Conservation (phyloP, 1,140 invertebrate genomes). For the Drosophila leontia region DNA sequence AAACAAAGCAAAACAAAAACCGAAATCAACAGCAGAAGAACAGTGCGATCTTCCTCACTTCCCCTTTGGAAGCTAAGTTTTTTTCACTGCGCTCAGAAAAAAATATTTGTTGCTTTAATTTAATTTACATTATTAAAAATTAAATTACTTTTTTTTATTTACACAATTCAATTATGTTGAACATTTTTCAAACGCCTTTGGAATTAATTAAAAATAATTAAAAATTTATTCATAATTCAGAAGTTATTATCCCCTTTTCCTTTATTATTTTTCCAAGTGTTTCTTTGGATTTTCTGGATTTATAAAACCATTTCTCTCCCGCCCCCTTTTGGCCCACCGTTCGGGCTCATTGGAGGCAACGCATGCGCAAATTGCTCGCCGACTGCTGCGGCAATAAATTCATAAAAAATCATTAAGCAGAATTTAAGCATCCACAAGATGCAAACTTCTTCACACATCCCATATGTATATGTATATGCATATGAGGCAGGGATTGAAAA, state of each 20-base stretch:
- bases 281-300: conserved; percentile 40
- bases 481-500: conserved; percentile 20
- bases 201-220: too few relatives aligned
- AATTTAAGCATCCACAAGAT: conserved; percentile 63
- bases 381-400: conserved; percentile 78
- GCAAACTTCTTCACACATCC: conserved; percentile 46
- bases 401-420: conserved; percentile 81
- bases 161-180: too few relatives aligned
- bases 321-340: conserved; percentile 11
- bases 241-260: not conserved
- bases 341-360: conserved; percentile 76
- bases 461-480: conserved; percentile 1
- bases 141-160: not conserved
- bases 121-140: not conserved
- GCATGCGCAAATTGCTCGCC: conserved; percentile 77
- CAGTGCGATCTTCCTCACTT: conserved; percentile 46
- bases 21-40: conserved; percentile 37
- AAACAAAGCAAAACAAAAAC: conserved; percentile 27
- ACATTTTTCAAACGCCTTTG: too few relatives aligned
- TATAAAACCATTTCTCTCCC: not conserved
- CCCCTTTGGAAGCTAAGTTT: conserved; percentile 44
- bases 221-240: not conserved
- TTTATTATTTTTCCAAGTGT: conserved; percentile 37
- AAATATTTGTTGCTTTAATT: not conserved
- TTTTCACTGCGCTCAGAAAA: conserved; percentile 20